phyloP scores from a whole-genome alignment of 2,888 invertebrate species.

The Agrypnus murinus region DNA sequence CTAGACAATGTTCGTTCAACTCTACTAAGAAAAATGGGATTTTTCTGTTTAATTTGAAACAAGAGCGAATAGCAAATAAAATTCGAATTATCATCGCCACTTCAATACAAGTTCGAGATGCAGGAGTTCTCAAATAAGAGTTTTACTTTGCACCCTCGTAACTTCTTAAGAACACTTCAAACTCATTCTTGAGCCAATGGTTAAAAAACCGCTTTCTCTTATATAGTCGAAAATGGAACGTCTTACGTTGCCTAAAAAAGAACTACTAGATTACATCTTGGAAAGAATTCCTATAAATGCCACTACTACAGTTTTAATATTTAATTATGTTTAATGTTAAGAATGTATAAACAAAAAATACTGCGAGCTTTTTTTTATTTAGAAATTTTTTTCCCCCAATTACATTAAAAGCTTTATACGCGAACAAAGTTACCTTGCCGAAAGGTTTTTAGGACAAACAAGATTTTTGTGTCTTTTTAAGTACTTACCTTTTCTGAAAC shows the following conservation, averaged over 20 bases:
- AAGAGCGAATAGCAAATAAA: conserved; percentile 23
- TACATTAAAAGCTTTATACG: conserved; percentile 5
- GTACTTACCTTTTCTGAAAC: too few relatives aligned
- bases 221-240: neutral
- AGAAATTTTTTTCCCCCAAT: neutral
- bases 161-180: conserved; percentile 31
- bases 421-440: neutral
- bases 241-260: neutral
- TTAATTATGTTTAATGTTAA: too few relatives aligned
- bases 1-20: too few relatives aligned
- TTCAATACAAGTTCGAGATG: conserved; percentile 17
- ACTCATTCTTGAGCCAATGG: conserved; percentile 28
- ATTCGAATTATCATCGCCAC: conserved; percentile 33
- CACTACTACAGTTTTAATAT: too few relatives aligned
- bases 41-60: neutral
- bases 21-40: too few relatives aligned
- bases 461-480: neutral
- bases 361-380: neutral
- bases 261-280: too few relatives aligned
- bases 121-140: conserved; percentile 24
- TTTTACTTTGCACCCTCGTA: conserved; percentile 20
- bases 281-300: too few relatives aligned
- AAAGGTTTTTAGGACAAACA: neutral
- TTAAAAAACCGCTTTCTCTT: conserved; percentile 15
- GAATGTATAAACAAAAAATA: too few relatives aligned